Conservation (phyloP, 2,113 vertebrate genomes). For the Microcebus jonahi region DNA sequence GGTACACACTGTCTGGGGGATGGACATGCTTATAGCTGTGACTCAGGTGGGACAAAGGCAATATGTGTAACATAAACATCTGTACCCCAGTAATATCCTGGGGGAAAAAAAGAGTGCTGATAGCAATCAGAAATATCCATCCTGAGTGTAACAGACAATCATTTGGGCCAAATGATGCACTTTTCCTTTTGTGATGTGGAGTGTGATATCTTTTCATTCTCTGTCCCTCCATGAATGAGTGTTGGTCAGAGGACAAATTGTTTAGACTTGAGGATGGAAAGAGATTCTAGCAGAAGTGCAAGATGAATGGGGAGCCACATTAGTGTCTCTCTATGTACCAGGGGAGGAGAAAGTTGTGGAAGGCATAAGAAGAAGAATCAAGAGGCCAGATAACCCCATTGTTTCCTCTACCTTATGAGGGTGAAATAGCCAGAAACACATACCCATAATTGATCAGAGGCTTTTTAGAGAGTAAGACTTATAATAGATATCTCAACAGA, state of each 20-base stretch:
- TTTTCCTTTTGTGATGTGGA: neutral
- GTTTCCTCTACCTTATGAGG: neutral
- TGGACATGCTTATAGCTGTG: no score
- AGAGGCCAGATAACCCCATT: neutral
- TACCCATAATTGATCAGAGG: conserved; percentile 61
- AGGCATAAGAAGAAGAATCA: neutral
- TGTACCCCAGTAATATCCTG: no score
- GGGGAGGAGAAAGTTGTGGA: neutral
- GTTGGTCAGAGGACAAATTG: neutral
- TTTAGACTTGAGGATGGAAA: neutral
- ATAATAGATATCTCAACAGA: conserved; percentile 41
- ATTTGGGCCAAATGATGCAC: neutral
- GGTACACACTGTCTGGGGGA: no score
- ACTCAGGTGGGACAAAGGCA: no score
- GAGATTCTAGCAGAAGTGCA: neutral
- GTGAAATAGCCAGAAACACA: neutral
- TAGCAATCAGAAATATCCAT: neutral
- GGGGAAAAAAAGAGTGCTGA: neutral
- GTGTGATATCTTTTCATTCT: neutral
- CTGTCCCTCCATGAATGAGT: neutral
- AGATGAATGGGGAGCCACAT: neutral
- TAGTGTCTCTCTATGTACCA: neutral
- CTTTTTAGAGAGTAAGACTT: conserved; percentile 54
- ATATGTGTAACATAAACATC: no score
- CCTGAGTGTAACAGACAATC: neutral